Evolutionary conservation across 2,888 invertebrate genomes (phyloP).

Genomic region (Prostheceraeus crozeri): DNA sequence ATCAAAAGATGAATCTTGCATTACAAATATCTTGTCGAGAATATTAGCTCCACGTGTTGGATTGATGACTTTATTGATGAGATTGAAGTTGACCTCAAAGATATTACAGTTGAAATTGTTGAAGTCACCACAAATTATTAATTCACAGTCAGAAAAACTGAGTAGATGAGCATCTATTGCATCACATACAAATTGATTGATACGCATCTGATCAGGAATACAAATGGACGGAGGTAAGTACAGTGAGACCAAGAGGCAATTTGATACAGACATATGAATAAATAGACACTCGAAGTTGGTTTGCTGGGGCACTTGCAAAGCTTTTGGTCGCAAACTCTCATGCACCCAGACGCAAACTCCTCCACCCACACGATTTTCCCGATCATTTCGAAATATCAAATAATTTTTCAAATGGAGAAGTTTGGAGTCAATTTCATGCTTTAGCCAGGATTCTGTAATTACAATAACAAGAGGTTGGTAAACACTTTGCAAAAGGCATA

Average conservation of each 20-base stretch:
- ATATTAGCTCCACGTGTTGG: slow-evolving; percentile 28
- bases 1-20: slow-evolving; percentile 2
- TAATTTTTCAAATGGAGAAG: slow-evolving; percentile 11
- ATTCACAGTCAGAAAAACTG: background rate
- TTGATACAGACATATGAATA: slow-evolving; percentile 8
- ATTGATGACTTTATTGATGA: slow-evolving; percentile 13
- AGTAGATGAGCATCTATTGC: slow-evolving; percentile 24
- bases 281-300: slow-evolving; percentile 11
- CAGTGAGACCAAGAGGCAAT: slow-evolving; percentile 1
- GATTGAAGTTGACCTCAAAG: slow-evolving; percentile 20
- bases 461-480: background rate
- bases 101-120: slow-evolving; percentile 21
- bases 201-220: slow-evolving; percentile 2
- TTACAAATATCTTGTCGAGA: slow-evolving; percentile 23
- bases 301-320: slow-evolving; percentile 1
- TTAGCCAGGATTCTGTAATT: too few relatives aligned
- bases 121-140: slow-evolving; percentile 16
- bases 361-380: slow-evolving; percentile 20
- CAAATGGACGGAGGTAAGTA: slow-evolving; percentile 7
- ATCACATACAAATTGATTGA: slow-evolving; percentile 20
- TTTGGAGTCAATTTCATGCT: slow-evolving; percentile 20
- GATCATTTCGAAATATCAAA: slow-evolving; percentile 18
- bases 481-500: background rate
- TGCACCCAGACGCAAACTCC: slow-evolving; percentile 22
- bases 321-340: background rate